phyloP scores from a whole-genome alignment of 2,888 invertebrate species.

The Drosophila percnosoma region DNA sequence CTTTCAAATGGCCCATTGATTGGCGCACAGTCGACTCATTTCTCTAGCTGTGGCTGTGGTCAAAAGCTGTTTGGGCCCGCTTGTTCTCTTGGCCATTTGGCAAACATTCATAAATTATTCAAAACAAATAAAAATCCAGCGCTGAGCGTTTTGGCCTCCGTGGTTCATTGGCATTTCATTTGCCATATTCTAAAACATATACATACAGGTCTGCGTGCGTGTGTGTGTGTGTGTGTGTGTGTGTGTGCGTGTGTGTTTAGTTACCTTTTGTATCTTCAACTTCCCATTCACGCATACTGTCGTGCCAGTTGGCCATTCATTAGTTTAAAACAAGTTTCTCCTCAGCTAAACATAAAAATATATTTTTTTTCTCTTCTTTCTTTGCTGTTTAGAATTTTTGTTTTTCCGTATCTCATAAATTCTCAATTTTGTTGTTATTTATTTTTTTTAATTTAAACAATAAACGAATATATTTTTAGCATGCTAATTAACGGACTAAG shows the following conservation, averaged over 20 bases:
- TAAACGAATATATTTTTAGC: conserved; percentile 36
- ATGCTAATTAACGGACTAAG: conserved; percentile 70
- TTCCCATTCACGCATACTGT: conserved; percentile 68
- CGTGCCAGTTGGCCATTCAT: conserved; percentile 64
- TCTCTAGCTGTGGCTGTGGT: conserved; percentile 37
- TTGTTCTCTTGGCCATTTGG: conserved; percentile 55
- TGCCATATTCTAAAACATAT: conserved; percentile 30
- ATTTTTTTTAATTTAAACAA: conserved; percentile 28
- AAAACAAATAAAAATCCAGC: conserved; percentile 62
- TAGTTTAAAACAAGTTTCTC: conserved; percentile 71
- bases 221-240: conserved; percentile 18
- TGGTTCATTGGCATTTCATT: conserved; percentile 76
- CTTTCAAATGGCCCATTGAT: conserved; percentile 55
- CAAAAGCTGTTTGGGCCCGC: conserved; percentile 22
- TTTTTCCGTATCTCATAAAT: conserved; percentile 46
- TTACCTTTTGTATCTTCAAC: conserved; percentile 46
- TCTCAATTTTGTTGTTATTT: neutral
- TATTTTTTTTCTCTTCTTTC: conserved; percentile 30
- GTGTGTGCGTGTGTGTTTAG: conserved; percentile 28
- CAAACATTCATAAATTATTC: conserved; percentile 75
- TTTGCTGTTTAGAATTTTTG: conserved; percentile 8
- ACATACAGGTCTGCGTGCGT: neutral
- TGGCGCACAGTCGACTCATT: conserved; percentile 41
- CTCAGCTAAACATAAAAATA: conserved; percentile 12
- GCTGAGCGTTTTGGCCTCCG: conserved; percentile 66